These are phyloP conservation scores for Zygothrica quintamaculata DNA, from an alignment of 2,888 invertebrate genomes.

Conservation along the genomic window DNA sequence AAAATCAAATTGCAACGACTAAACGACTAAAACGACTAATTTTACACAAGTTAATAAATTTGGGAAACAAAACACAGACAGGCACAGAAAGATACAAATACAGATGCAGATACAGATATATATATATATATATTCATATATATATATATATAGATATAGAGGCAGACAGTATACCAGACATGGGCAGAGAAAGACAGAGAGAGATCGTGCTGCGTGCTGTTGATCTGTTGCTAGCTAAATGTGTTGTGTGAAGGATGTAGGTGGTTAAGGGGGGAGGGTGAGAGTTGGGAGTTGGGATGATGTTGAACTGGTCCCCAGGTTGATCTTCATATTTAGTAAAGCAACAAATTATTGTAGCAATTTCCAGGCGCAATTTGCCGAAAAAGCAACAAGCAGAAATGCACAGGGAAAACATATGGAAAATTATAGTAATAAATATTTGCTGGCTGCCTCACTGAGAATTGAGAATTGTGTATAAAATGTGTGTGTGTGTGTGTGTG, in stretches of 20 bases:
- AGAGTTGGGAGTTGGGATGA: conserved; percentile 2
- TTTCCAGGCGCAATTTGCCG: conserved; percentile 77
- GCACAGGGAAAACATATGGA: conserved; percentile 76
- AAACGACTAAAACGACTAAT: conserved; percentile 79
- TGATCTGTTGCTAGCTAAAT: background rate
- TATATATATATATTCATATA: too few species aligned
- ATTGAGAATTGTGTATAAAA: conserved; percentile 26
- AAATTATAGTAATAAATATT: conserved; percentile 80
- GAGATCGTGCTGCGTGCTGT: conserved; percentile 43
- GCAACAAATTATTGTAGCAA: conserved; percentile 76
- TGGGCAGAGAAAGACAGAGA: too few species aligned
- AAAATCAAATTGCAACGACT: conserved; percentile 78
- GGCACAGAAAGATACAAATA: conserved; percentile 6
- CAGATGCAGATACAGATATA: background rate
- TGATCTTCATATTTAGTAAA: conserved; percentile 78
- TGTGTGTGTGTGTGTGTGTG: too few species aligned
- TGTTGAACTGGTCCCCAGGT: conserved; percentile 33
- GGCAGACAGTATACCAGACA: conserved; percentile 8
- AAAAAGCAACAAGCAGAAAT: conserved; percentile 57
- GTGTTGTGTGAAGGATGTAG: background rate
- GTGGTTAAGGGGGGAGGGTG: background rate
- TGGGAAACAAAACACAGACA: conserved; percentile 28
- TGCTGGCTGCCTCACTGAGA: conserved; percentile 27
- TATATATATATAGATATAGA: too few species aligned
- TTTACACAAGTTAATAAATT: conserved; percentile 78